Evolutionary conservation across 2,888 invertebrate genomes (phyloP).

Genomic region (Tromatobia lineatoria): DNA sequence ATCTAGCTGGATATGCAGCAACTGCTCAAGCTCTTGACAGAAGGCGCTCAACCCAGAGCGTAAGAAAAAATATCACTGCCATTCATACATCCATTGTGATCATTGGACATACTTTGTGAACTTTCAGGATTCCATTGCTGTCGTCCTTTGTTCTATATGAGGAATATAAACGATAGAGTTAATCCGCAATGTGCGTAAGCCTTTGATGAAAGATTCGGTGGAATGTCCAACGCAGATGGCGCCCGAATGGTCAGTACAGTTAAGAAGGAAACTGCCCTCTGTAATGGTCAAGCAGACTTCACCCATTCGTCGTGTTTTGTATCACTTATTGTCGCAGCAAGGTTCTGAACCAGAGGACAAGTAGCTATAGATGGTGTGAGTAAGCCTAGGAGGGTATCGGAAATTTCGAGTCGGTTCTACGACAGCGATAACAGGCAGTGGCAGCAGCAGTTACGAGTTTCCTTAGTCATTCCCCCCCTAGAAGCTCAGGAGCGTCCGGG

Average conservation of each 20-base stretch:
- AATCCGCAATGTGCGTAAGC: slow-evolving; percentile 49
- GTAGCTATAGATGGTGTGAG: slow-evolving; percentile 2
- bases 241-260: slow-evolving; percentile 32
- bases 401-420: slow-evolving; percentile 2
- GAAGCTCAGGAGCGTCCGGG: neutral
- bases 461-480: slow-evolving; percentile 61
- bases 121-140: neutral
- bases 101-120: neutral
- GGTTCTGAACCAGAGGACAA: slow-evolving; percentile 27
- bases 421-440: slow-evolving; percentile 44
- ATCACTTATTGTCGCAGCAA: slow-evolving; percentile 20
- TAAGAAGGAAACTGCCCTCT: neutral
- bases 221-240: slow-evolving; percentile 81
- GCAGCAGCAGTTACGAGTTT: slow-evolving; percentile 25
- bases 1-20: no score
- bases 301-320: neutral
- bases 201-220: slow-evolving; percentile 50
- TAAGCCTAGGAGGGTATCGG: slow-evolving; percentile 19
- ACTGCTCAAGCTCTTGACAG: no score
- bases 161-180: slow-evolving; percentile 46
- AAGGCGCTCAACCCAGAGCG: no score
- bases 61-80: no score
- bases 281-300: slow-evolving; percentile 49
- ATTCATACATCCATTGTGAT: neutral
- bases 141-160: neutral